These are phyloP conservation scores for Pachypeltis micranthus DNA, from an alignment of 1,140 invertebrate genomes.

Conservation along the genomic window DNA sequence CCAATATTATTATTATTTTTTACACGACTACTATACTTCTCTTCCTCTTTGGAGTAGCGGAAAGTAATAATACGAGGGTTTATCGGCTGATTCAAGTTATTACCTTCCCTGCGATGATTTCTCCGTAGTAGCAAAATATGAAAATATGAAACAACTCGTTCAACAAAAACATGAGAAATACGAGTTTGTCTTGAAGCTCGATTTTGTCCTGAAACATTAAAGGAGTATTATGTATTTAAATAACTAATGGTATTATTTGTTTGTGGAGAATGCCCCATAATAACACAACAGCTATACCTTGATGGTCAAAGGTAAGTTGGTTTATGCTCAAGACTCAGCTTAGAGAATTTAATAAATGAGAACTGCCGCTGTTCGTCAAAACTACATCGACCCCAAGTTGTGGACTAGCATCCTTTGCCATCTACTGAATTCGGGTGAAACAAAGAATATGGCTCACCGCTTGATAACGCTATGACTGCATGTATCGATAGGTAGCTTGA, in stretches of 20 bases:
- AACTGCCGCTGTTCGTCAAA: too few relatives aligned
- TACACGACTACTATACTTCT: background rate
- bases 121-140: background rate
- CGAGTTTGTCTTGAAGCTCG: background rate
- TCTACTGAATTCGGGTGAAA: too few relatives aligned
- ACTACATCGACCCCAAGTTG: too few relatives aligned
- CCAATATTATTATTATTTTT: background rate
- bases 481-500: too few relatives aligned
- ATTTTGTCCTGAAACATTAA: background rate
- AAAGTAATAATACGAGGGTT: background rate
- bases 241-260: background rate
- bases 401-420: too few relatives aligned
- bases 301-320: too few relatives aligned
- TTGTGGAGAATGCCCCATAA: too few relatives aligned
- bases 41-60: background rate
- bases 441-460: too few relatives aligned
- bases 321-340: too few relatives aligned
- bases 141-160: background rate
- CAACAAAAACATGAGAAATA: background rate
- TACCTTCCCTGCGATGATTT: background rate
- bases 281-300: too few relatives aligned
- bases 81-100: background rate
- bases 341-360: too few relatives aligned
- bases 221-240: background rate
- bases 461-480: too few relatives aligned